Evolutionary conservation across 2,797 vertebrate species (phyloP).

Genomic region (Typhlichthys subterraneus): DNA sequence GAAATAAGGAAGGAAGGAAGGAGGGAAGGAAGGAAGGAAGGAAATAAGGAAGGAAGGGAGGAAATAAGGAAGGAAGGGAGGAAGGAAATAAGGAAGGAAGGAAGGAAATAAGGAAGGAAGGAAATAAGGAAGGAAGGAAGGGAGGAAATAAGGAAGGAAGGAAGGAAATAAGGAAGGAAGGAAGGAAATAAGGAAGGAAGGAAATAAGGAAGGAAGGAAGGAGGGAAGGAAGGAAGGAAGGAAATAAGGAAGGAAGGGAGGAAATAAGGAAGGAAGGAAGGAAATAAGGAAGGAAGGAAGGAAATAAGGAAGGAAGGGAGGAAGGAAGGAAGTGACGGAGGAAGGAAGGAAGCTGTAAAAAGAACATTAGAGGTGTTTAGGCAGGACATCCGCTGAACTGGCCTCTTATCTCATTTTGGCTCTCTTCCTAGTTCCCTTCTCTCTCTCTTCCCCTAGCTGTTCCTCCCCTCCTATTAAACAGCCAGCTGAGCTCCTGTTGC

Average conservation of each 20-base stretch:
- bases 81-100: no score
- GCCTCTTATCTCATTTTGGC: constrained; percentile 66
- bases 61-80: no score
- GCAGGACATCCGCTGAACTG: constrained; percentile 52
- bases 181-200: background rate
- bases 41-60: no score
- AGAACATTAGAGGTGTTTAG: constrained; percentile 24
- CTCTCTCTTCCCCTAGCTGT: constrained; percentile 20
- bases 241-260: constrained; percentile 20
- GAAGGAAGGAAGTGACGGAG: constrained; percentile 29
- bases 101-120: no score
- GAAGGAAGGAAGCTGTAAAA: constrained; percentile 20
- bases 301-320: background rate
- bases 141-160: background rate
- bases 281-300: constrained; percentile 8
- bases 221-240: constrained; percentile 13
- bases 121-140: background rate
- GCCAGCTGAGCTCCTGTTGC: constrained; percentile 4
- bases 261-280: constrained; percentile 28
- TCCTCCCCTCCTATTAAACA: constrained; percentile 2
- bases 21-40: no score
- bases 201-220: background rate
- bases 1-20: no score
- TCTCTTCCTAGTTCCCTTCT: constrained; percentile 25
- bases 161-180: no score